phyloP scores from a whole-genome alignment of 2,888 invertebrate species.

The Erebia epiphron region DNA sequence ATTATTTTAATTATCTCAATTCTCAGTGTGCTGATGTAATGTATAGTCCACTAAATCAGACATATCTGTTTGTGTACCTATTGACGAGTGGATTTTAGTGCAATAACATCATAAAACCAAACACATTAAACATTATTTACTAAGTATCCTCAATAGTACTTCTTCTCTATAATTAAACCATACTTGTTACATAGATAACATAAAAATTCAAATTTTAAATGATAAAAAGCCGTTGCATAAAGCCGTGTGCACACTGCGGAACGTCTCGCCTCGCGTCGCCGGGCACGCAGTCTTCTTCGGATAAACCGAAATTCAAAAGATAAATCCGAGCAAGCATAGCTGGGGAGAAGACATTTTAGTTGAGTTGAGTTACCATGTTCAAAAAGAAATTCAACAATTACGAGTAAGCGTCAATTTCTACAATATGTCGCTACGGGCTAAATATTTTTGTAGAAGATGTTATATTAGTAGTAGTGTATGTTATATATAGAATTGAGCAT shows the following conservation, averaged over 20 bases:
- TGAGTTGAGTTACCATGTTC: conserved; percentile 80
- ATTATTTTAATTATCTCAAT: no score
- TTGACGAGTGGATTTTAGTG: background rate
- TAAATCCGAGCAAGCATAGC: background rate
- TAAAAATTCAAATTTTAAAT: conserved; percentile 16
- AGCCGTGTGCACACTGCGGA: conserved; percentile 51
- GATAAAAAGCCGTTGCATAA: conserved; percentile 52
- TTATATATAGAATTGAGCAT: no score
- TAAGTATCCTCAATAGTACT: background rate
- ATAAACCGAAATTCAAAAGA: conserved; percentile 1
- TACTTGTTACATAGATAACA: conserved; percentile 11
- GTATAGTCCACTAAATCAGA: no score
- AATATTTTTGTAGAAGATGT: no score
- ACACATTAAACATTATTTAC: background rate
- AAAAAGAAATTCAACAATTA: no score
- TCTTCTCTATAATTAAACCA: conserved; percentile 5
- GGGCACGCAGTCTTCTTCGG: conserved; percentile 33
- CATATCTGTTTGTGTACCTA: no score
- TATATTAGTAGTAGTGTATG: no score
- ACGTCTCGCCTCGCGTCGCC: conserved; percentile 55
- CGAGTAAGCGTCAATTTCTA: no score
- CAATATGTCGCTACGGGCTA: no score
- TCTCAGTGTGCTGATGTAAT: no score
- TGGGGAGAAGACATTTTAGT: background rate
- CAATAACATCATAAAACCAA: background rate